Percentiles rank a stretch among this genome's conserved stretches.
Evolutionary conservation across 2,888 invertebrate species (phyloP).

Genomic region (Nomada ferruginata): DNA sequence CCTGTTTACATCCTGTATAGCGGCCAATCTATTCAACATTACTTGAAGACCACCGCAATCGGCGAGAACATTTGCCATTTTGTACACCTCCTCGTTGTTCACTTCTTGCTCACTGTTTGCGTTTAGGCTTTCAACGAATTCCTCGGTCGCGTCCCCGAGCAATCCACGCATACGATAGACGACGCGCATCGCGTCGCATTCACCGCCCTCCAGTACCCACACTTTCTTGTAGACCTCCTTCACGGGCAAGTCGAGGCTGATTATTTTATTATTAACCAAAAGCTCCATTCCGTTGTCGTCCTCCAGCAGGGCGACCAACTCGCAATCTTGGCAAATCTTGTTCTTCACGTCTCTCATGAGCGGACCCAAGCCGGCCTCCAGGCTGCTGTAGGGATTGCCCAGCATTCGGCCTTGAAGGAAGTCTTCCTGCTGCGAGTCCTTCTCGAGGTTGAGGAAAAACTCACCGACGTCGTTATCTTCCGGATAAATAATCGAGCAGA

Average conservation of each 20-base stretch:
- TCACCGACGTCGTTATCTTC: slow-evolving; percentile 99
- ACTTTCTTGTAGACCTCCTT: slow-evolving; percentile 92
- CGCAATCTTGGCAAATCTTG: slow-evolving; percentile 99
- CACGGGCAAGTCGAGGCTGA: slow-evolving; percentile 97
- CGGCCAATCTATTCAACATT: slow-evolving; percentile 93
- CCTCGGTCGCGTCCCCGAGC: slow-evolving; percentile 99
- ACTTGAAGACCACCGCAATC: slow-evolving; percentile 92
- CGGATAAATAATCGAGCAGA: slow-evolving; percentile 98
- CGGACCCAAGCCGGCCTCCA: slow-evolving; percentile 97
- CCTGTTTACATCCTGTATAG: slow-evolving; percentile 93
- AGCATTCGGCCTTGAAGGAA: slow-evolving; percentile 99
- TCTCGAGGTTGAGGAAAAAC: slow-evolving; percentile 97
- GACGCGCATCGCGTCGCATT: slow-evolving; percentile 98
- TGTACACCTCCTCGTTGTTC: slow-evolving; percentile 97
- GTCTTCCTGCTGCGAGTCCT: slow-evolving; percentile 99
- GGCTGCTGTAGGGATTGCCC: slow-evolving; percentile 98
- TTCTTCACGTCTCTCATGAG: slow-evolving; percentile 99
- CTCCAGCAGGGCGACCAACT: slow-evolving; percentile 97
- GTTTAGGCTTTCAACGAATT: slow-evolving; percentile 97
- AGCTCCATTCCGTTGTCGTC: slow-evolving; percentile 99
- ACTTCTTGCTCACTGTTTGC: slow-evolving; percentile 93
- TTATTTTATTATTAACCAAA: slow-evolving; percentile 98
- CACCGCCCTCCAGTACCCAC: slow-evolving; percentile 95
- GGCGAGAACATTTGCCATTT: slow-evolving; percentile 94
- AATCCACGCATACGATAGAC: slow-evolving; percentile 99